Evolutionary conservation across 2,888 invertebrate genomes (phyloP), one percentile per base, ranked within the genome.

Genomic region (Drosophila stalkeri): DNA sequence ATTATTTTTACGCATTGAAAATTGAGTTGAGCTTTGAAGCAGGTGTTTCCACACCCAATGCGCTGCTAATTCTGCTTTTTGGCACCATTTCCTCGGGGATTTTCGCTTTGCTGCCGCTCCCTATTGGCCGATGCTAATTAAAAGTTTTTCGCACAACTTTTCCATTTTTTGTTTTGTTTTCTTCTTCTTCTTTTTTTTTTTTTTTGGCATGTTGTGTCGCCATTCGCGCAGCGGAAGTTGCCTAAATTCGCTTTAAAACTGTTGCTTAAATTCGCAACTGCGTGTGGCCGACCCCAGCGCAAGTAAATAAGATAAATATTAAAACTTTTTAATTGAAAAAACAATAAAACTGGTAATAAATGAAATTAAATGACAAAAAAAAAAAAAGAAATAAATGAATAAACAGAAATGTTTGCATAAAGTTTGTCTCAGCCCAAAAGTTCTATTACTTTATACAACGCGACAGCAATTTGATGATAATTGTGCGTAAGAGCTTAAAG

Each of bases 291-390:
- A 37, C 23, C 47, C 27, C 56, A 51, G 46, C 57, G 55, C 55
- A 62, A 52, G 18, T 11, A 27, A 49, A 65, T 56, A 35, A 46
- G 75, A 81, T 75, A 81, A 86, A 84, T 87, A 75, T 51, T 9
- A 16, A 76, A 86, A 86, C 90, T 86, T 81, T 89, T 87, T 86
- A 89, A 84, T 81, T 90, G 90, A 75, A 74, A 67, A 64, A 85
- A 76, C 90, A 86, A 90, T 87, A 90, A 90, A 86, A 75, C 72
- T 71, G 63, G 72, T 77, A 85, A 89, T 74, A 84, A 90, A 87
- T 75, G 52, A 84, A 89, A 78, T 89, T 83, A 71, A 75, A 64
- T 54, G 61, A 71, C 60, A 59, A 59, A 52, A 35, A 52, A 52
- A 52, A 51, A 14, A 35, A 3, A 7, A 11, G 7, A 14, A 5